These are phyloP conservation scores for Lynx canadensis DNA, from an alignment of 2,113 vertebrate species.

Conservation along the genomic window DNA sequence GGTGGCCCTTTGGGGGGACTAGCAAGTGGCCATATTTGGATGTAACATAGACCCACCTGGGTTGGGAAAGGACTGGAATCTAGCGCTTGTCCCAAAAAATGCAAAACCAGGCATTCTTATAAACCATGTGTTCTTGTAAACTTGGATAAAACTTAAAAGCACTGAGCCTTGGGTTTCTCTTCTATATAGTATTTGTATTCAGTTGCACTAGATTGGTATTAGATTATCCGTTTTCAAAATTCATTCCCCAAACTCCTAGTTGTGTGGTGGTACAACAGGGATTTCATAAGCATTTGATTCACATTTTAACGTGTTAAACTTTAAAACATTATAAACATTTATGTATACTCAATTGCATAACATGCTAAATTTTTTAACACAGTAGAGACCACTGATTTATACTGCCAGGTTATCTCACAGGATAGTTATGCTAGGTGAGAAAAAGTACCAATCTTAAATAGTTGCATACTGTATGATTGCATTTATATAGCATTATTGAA, in stretches of 20 bases:
- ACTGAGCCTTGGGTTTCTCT: background rate
- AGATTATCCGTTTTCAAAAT: background rate
- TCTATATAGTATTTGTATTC: background rate
- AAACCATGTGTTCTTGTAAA: background rate
- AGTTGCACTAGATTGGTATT: background rate
- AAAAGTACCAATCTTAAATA: background rate
- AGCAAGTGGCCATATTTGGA: background rate
- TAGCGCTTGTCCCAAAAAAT: constrained; percentile 19
- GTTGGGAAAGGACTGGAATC: constrained; percentile 2
- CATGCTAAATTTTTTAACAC: constrained; percentile 46
- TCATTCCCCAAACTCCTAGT: constrained; percentile 10
- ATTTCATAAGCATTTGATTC: constrained; percentile 50
- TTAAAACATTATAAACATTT: constrained; percentile 13
- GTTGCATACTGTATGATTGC: background rate
- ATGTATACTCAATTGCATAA: background rate
- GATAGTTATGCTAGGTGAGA: background rate
- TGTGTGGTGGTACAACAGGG: background rate
- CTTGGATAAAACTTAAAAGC: background rate
- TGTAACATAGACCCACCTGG: background rate
- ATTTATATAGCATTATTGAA: constrained; percentile 26
- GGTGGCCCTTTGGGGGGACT: background rate
- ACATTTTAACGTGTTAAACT: constrained; percentile 25
- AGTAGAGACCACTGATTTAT: constrained; percentile 3
- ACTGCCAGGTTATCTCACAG: background rate
- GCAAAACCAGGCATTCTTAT: background rate